phyloP scores from a whole-genome alignment of 1,140 invertebrate species.

The Conus ventricosus region DNA sequence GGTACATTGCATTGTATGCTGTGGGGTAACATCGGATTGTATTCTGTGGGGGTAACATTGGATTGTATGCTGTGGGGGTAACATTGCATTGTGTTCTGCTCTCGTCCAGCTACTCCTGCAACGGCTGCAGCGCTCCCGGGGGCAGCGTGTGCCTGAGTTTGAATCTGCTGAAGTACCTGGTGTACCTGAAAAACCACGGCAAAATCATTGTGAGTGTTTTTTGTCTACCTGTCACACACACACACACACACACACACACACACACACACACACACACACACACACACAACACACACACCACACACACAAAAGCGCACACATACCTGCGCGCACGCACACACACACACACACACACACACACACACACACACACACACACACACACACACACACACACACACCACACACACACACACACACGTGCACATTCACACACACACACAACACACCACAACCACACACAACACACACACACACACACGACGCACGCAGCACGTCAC shows the following conservation, averaged over 20 bases:
- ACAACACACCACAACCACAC: too few relatives aligned
- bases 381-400: background rate
- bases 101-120: background rate
- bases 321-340: background rate
- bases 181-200: constrained; percentile 22
- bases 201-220: background rate
- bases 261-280: background rate
- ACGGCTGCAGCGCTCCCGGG: background rate
- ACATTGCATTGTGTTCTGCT: too few relatives aligned
- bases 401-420: background rate
- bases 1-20: too few relatives aligned
- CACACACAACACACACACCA: background rate
- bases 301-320: background rate
- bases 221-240: background rate
- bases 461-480: too few relatives aligned
- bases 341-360: background rate
- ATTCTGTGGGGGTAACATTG: too few relatives aligned
- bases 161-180: background rate
- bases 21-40: too few relatives aligned
- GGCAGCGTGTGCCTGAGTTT: background rate
- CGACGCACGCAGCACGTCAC: background rate
- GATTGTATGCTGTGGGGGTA: too few relatives aligned
- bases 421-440: too few relatives aligned
- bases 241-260: background rate
- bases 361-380: background rate